Evolutionary conservation across 2,888 invertebrate genomes (phyloP), one percentile per base, ranked within the genome.

Genomic region (Nephrotoma appendiculata): DNA sequence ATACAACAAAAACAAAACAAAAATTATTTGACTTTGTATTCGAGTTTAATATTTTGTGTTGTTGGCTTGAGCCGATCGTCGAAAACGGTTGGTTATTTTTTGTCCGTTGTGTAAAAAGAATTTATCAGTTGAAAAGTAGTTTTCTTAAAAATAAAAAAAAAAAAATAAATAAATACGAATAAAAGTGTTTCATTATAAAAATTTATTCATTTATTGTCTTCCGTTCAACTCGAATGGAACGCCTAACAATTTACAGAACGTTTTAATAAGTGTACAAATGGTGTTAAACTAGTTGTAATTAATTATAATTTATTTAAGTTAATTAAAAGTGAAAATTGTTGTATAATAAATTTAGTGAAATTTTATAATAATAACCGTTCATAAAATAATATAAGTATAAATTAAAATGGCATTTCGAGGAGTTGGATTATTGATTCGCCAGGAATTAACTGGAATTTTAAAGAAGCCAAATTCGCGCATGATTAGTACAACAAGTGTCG

Each of bases 341-440:
- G 42, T 31, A 19, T 44, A 86, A 44, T 45, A 31, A 45, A 44
- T 86, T 86, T 86, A 44, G 45, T 44, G 85, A 86, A 86, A 86
- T 44, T 86, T 45, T 19, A 44, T 43, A n/a, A 9, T 41, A 83
- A 15, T 41, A 43, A 84, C 45, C 85, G 7, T 6, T 48, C 43
- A 43, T 57, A 86, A 85, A 52, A 48, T 86, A 88, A 43, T 86
- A 48, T 3, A 31, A 48, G 41, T 42, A 85, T 48, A 86, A 84
- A 31, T 41, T 31, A 89, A 87, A 88, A 91, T 91, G 91, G 90
- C 91, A 88, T 88, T 91, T 85, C 90, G 91, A 88, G 90, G 90
- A 87, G 91, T 90, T 89, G 91, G 91, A 89, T 89, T 91, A 86
- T 90, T 91, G 87, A 88, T 91, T 41, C 89, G 89, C 87, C 90